These are phyloP conservation scores for Hassar affinis DNA, from an alignment of 2,113 vertebrate species.

Conservation along the genomic window DNA sequence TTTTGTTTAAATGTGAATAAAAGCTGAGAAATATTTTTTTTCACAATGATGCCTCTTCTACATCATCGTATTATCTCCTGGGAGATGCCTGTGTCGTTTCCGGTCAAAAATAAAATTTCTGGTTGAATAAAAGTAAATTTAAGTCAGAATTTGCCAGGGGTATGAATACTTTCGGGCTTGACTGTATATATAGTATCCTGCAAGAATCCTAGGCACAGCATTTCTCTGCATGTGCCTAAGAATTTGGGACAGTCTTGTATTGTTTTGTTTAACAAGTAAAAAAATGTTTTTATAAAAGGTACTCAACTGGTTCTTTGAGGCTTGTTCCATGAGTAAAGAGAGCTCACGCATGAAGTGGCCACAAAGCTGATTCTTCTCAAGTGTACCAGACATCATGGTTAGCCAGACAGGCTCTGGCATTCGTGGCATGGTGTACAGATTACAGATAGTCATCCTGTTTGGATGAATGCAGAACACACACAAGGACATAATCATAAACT, in stretches of 20 bases:
- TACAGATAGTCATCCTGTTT: conserved; percentile 89
- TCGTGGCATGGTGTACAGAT: conserved; percentile 97
- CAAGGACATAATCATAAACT: conserved; percentile 29
- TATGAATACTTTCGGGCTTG: too few relatives aligned
- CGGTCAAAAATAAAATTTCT: too few relatives aligned
- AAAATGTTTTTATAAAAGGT: not conserved
- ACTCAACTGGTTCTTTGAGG: conserved; percentile 96
- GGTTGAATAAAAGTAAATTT: too few relatives aligned
- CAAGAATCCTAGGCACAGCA: too few relatives aligned
- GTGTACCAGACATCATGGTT: conserved; percentile 93
- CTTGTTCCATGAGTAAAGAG: conserved; percentile 90
- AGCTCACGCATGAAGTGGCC: conserved; percentile 96
- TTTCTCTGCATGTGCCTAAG: not conserved
- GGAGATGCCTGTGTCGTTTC: too few relatives aligned
- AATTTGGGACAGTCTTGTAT: not conserved
- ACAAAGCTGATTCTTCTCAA: conserved; percentile 95
- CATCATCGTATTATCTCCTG: too few relatives aligned
- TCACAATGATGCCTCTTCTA: too few relatives aligned
- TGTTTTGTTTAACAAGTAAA: not conserved
- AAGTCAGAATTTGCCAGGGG: too few relatives aligned
- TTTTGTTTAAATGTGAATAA: too few relatives aligned
- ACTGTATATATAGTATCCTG: too few relatives aligned
- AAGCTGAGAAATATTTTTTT: too few relatives aligned
- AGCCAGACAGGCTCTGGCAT: conserved; percentile 96
- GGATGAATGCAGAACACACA: conserved; percentile 17